Conservation (phyloP, 2,113 vertebrate genomes). For the Brachionichthys hirsutus region DNA sequence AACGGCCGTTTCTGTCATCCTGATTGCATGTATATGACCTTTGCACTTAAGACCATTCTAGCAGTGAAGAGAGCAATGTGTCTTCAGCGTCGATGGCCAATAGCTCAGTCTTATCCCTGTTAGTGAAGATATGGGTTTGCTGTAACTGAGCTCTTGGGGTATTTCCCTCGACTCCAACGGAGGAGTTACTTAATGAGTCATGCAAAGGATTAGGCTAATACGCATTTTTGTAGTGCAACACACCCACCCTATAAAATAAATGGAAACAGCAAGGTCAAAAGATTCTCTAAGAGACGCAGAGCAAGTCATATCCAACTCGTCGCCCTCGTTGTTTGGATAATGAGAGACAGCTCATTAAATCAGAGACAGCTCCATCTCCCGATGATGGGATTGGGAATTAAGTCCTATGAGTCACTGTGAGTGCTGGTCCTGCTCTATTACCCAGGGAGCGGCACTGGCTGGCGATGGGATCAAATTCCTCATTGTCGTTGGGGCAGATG, state of each 20-base stretch:
- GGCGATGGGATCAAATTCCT: conserved; percentile 80
- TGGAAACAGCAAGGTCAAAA: conserved; percentile 52
- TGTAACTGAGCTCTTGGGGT: conserved; percentile 29
- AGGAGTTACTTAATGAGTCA: conserved; percentile 52
- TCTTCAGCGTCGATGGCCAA: conserved; percentile 35
- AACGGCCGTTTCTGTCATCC: conserved; percentile 24
- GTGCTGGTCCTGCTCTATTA: conserved; percentile 63
- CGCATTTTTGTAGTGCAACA: conserved; percentile 41
- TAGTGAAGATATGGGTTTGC: conserved; percentile 48
- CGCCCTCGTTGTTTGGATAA: conserved; percentile 68
- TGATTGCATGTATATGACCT: conserved; percentile 34
- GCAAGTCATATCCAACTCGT: conserved; percentile 61
- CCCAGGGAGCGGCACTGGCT: conserved; percentile 74
- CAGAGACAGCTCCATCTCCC: conserved; percentile 66
- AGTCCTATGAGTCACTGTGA: conserved; percentile 59
- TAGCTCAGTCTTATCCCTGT: conserved; percentile 53
- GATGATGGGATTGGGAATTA: conserved; percentile 56
- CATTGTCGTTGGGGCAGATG: conserved; percentile 80
- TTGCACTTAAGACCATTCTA: conserved; percentile 24
- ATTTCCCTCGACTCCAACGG: conserved; percentile 39
- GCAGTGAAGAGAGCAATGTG: conserved; percentile 16
- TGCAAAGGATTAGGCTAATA: conserved; percentile 49
- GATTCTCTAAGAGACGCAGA: conserved; percentile 40
- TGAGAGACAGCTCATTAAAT: conserved; percentile 72
- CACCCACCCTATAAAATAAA: conserved; percentile 48